Conservation (phyloP, 2,797 vertebrate genomes). For the Falco cherrug region DNA sequence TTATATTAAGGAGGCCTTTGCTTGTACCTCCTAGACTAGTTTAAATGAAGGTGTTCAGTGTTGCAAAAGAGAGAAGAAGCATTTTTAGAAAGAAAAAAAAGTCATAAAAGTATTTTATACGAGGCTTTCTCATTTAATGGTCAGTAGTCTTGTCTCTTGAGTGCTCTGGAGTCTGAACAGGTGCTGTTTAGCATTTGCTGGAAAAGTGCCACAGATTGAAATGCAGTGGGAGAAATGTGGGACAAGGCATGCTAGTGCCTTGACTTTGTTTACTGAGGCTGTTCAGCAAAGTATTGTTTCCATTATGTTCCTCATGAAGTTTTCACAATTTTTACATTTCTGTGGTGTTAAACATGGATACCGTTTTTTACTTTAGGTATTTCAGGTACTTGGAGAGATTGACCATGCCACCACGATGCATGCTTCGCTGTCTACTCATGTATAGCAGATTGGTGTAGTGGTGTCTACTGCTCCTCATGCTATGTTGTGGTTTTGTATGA, state of each 20-base stretch:
- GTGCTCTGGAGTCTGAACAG: not conserved
- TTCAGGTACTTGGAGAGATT: not conserved
- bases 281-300: not conserved
- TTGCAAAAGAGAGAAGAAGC: not conserved
- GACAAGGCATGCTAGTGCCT: not conserved
- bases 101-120: not conserved
- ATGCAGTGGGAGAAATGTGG: not conserved
- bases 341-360: not conserved
- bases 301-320: not conserved
- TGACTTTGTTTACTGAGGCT: not conserved
- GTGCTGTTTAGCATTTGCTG: not conserved
- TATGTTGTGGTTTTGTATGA: not conserved
- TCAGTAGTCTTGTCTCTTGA: not conserved
- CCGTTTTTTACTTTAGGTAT: not conserved
- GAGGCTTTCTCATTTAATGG: not conserved
- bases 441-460: not conserved
- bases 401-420: not conserved
- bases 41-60: not conserved
- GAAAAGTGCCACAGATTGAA: not conserved
- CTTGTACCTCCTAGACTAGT: not conserved
- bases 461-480: too few relatives aligned
- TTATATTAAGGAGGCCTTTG: not conserved
- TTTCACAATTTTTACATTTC: not conserved
- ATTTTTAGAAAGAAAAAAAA: not conserved
- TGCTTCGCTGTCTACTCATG: not conserved